Base-by-base conservation (phyloP, 2,888 invertebrate genomes). In the Resseliella maxima region DNA sequence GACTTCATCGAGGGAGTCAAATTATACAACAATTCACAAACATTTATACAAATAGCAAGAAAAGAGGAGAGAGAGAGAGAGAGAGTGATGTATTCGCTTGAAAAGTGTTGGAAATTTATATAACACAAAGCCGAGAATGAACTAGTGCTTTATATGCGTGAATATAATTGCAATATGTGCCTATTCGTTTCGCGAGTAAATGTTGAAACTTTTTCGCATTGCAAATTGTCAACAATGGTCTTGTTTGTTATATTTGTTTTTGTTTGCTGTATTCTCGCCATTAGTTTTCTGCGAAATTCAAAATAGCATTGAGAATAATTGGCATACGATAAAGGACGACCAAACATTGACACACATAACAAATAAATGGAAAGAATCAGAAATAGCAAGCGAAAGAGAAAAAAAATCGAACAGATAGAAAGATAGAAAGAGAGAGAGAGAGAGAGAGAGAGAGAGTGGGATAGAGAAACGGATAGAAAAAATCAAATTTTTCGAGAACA, bases 151-250 rank as follows among this genome's bases (percentile, higher is more conserved):
- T 12, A 41, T 12, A 50, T 50, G 50, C 50, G 50, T 15, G 50
- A 50, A 50, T 18, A 59, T 59, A 59, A 27, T 59, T 59, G 27
- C 59, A 59, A 59, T 59, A 27, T 59, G 59, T 59, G 59, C 59
- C 59, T 12, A 27, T 27, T 5, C 59, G 41, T 12, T 12, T 41
- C 5, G 5, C 12, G 6, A 41, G 12, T 12, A 41, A 5, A 41
- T 12, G 12, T 5, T 8, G 21, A 50, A 50, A 50, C 50, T 50
- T 50, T 50, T 50, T 50, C 50, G 21, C 50, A 50, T 50, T 21
- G 21, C 21, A 8, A 50, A 50, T 18, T 50, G 50, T 50, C 50
- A 50, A 12, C 21, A 12, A 18, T 50, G 5, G 2, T 50, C 15
- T 18, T 50, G 2, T 50, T 21, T 8, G 18, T 50, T 50, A 2